Conservation (phyloP, 2,888 invertebrate species). For the Doris montereyensis region DNA sequence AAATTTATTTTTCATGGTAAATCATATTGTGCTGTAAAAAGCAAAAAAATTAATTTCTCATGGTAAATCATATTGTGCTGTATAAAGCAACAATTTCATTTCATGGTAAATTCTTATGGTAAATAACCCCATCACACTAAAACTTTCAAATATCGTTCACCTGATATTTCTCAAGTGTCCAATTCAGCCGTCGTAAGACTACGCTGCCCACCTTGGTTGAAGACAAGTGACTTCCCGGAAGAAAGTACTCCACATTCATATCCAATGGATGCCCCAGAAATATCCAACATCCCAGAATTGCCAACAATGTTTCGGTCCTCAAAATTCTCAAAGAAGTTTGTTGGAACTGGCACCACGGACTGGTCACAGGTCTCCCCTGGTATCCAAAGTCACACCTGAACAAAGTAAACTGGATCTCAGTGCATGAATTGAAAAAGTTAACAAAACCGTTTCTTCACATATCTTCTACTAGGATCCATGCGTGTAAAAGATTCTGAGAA, state of each 20-base stretch:
- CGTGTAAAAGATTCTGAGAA: too few relatives aligned
- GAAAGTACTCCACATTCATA: slow-evolving; percentile 71
- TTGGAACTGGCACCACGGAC: slow-evolving; percentile 54
- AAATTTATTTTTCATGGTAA: too few relatives aligned
- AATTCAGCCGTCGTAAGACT: slow-evolving; percentile 67
- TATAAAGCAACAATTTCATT: neutral
- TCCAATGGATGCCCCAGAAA: slow-evolving; percentile 64
- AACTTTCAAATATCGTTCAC: too few relatives aligned
- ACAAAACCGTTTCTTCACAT: too few relatives aligned
- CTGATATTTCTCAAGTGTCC: too few relatives aligned
- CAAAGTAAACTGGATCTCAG: neutral
- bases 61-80: too few relatives aligned
- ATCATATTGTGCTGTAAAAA: too few relatives aligned
- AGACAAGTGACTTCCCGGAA: slow-evolving; percentile 71
- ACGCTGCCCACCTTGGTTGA: slow-evolving; percentile 64
- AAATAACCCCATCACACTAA: too few relatives aligned
- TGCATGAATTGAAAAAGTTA: neutral
- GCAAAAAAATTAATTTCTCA: too few relatives aligned
- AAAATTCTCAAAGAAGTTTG: slow-evolving; percentile 58
- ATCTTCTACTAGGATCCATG: too few relatives aligned
- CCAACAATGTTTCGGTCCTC: slow-evolving; percentile 51
- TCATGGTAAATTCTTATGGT: neutral
- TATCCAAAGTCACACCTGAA: slow-evolving; percentile 73
- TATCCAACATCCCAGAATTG: slow-evolving; percentile 50
- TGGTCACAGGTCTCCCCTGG: slow-evolving; percentile 65